Percentiles rank a stretch among this genome's conserved stretches.
phyloP scores from a whole-genome alignment of 2,113 vertebrate genomes.

The Ophiodon elongatus region DNA sequence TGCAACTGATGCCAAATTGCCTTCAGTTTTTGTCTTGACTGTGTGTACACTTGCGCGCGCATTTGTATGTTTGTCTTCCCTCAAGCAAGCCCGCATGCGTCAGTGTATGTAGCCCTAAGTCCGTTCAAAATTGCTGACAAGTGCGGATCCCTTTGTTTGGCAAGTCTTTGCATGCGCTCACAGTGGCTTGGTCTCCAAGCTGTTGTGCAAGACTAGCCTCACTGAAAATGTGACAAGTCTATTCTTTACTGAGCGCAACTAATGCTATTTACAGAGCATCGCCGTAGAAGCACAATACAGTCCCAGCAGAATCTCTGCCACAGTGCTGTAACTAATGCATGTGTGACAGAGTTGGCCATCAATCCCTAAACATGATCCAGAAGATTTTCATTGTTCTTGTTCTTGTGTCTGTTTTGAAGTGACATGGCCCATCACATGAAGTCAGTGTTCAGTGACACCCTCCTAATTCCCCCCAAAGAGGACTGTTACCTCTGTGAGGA shows the following conservation, averaged over 20 bases:
- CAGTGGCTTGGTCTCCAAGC: constrained; percentile 73
- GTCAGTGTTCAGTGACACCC: constrained; percentile 27
- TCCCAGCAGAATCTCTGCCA: constrained; percentile 61
- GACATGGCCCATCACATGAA: constrained; percentile 31
- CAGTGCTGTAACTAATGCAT: constrained; percentile 73
- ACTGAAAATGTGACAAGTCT: constrained; percentile 81
- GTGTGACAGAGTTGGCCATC: constrained; percentile 71
- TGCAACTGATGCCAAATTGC: constrained; percentile 66
- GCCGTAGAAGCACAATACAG: constrained; percentile 70
- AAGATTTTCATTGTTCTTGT: constrained; percentile 70
- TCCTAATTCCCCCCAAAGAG: constrained; percentile 25
- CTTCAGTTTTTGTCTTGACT: constrained; percentile 39
- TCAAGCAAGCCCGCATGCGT: constrained; percentile 54
- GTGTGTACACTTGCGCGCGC: constrained; percentile 4
- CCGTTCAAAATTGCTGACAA: constrained; percentile 77
- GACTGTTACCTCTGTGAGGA: constrained; percentile 29
- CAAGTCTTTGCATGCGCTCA: constrained; percentile 59
- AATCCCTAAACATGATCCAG: constrained; percentile 69
- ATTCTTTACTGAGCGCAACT: constrained; percentile 79
- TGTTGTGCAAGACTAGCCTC: constrained; percentile 74
- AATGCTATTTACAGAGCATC: constrained; percentile 81
- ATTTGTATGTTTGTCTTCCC: constrained; percentile 45
- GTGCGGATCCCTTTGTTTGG: constrained; percentile 77
- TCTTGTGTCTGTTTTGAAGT: constrained; percentile 61
- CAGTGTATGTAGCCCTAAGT: constrained; percentile 59